Conservation (phyloP, 2,888 invertebrate species). For the Ypsolopha scabrella region DNA sequence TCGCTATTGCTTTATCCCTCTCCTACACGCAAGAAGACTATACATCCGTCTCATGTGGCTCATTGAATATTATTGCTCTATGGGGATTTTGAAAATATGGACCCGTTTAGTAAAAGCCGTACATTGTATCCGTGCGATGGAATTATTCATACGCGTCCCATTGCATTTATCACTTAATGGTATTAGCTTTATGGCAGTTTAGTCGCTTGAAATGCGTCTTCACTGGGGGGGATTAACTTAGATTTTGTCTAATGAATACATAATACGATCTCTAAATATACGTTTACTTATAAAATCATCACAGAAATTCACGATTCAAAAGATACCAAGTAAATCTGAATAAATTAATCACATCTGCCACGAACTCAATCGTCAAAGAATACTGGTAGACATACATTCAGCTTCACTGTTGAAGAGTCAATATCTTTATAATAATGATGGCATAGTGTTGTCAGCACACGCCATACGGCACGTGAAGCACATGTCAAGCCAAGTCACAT, state of each 20-base stretch:
- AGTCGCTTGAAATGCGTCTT: slow-evolving; percentile 63
- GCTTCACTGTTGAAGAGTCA: slow-evolving; percentile 24
- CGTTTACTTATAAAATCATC: too few species aligned
- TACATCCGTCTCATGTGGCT: slow-evolving; percentile 53
- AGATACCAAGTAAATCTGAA: neutral
- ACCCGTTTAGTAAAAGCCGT: slow-evolving; percentile 67
- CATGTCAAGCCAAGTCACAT: slow-evolving; percentile 41
- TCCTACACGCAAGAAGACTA: slow-evolving; percentile 24
- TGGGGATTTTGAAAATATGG: slow-evolving; percentile 71
- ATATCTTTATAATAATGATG: slow-evolving; percentile 44
- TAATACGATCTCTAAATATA: too few species aligned
- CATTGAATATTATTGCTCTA: slow-evolving; percentile 71
- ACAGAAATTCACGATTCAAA: too few species aligned
- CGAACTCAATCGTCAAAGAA: neutral
- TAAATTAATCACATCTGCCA: neutral
- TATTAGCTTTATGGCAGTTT: slow-evolving; percentile 64
- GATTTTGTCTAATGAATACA: too few species aligned
- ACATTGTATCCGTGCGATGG: slow-evolving; percentile 65
- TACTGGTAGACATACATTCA: neutral
- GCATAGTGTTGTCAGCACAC: slow-evolving; percentile 49
- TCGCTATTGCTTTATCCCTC: slow-evolving; percentile 30
- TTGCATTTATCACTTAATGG: slow-evolving; percentile 70
- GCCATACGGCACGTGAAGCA: slow-evolving; percentile 50
- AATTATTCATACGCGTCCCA: slow-evolving; percentile 65
- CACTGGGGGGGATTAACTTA: slow-evolving; percentile 14